Evolutionary conservation across 1,140 invertebrate genomes (phyloP).

Genomic region (Venturia canescens): DNA sequence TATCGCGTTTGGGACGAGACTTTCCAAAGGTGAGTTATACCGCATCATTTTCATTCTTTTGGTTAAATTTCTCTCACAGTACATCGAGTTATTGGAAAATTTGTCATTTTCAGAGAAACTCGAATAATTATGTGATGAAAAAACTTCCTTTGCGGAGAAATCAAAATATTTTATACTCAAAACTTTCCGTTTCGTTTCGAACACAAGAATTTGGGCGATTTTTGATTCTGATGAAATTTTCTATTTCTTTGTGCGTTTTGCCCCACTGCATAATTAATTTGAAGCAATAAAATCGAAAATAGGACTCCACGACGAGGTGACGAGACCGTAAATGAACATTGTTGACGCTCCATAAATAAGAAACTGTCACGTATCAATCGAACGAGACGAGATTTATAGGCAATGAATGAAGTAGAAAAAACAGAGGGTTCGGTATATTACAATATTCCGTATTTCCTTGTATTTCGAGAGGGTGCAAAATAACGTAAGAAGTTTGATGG

Average conservation of each 20-base stretch:
- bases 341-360: slow-evolving; percentile 1
- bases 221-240: too few relatives aligned
- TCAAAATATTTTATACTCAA: too few relatives aligned
- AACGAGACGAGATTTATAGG: slow-evolving; percentile 12
- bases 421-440: slow-evolving; percentile 35
- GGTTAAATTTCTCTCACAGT: neutral
- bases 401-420: slow-evolving; percentile 2
- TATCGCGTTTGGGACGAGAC: slow-evolving; percentile 88
- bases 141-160: neutral
- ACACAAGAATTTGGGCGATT: too few relatives aligned
- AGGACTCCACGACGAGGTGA: neutral
- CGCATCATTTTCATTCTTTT: neutral
- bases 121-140: neutral
- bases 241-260: too few relatives aligned
- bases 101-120: too few relatives aligned
- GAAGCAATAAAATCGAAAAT: too few relatives aligned
- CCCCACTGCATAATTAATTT: too few relatives aligned
- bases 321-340: neutral
- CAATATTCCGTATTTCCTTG: slow-evolving; percentile 16
- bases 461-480: slow-evolving; percentile 35
- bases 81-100: neutral
- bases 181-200: too few relatives aligned
- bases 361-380: neutral
- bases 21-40: slow-evolving; percentile 83
- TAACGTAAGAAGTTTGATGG: slow-evolving; percentile 9